Evolutionary conservation across 2,797 vertebrate genomes (phyloP), one percentile per base, ranked within the genome.

Genomic region (Clarias pachynema): DNA sequence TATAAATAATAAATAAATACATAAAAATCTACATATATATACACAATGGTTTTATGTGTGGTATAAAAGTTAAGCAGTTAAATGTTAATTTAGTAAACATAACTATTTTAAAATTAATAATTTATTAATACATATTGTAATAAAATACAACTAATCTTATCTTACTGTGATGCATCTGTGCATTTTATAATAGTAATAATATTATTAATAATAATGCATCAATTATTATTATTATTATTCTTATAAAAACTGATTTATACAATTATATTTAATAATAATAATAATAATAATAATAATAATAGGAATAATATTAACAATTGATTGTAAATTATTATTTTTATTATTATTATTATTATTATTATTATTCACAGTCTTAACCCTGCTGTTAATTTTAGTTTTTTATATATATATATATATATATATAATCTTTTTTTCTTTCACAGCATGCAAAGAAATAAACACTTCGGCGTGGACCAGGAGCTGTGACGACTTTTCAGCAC

Each of bases 361-460:
- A 37, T 4, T 2, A 20, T 29, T 22, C 5, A 18, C 12, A 62
- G 16, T 59, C 14, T 60, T 20, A 59, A 49, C 5, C 10, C 15
- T 24, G 26, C 16, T 79, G 15, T 62, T 82, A 8, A 74, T 77
- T 80, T 53, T 14, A 63, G 74, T 26, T 65, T 40, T 37, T 6
- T 90, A 29, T 86, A 18, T 77, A 44, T n/a, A 34, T 34, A 34
- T 34, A 3, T 34, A 3, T 34, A 34, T 34, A 34, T 34, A 34
- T 34, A 34, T 34, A n/a, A n/a, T n/a, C n/a, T 34, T 34, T 37
- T 37, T 5, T 37, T 37, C 6, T 40, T 82, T 88, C 59, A 89
- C 79, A 95, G 94, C 91, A 95, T 88, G 91, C 91, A 87, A 89
- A 92, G 91, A 93, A 91, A 56, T 91, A 91, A 44, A 65, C 37